Percentiles rank a stretch among this genome's conserved stretches.
Conservation (phyloP, 2,113 vertebrate genomes). For the Myanophis thanlyinensis region DNA sequence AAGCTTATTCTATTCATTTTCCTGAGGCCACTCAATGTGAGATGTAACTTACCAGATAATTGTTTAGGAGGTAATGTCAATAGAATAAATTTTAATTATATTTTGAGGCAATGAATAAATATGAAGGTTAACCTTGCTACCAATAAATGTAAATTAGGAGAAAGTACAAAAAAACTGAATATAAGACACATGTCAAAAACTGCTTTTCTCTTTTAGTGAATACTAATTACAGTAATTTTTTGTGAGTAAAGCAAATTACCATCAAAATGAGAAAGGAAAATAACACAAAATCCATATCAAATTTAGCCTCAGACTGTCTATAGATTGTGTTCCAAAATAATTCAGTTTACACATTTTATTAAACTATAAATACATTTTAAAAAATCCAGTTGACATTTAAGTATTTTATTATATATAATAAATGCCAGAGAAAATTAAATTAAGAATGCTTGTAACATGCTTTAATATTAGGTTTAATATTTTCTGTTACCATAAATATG, state of each 20-base stretch:
- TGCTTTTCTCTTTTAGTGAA: slow-evolving; percentile 11
- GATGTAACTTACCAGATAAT: not conserved
- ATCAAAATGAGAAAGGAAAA: slow-evolving; percentile 25
- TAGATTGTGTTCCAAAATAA: slow-evolving; percentile 53
- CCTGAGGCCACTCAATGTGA: not conserved
- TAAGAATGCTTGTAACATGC: slow-evolving; percentile 69
- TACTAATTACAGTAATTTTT: slow-evolving; percentile 16
- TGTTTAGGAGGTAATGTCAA: not conserved
- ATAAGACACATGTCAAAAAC: not conserved
- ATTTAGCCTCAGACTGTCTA: slow-evolving; percentile 46
- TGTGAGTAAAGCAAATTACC: slow-evolving; percentile 57
- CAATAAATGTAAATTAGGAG: not conserved
- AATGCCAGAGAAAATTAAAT: slow-evolving; percentile 75
- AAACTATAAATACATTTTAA: slow-evolving; percentile 71
- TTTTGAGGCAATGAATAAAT: not conserved
- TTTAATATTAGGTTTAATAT: slow-evolving; percentile 62
- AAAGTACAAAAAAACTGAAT: not conserved
- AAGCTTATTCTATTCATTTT: not conserved
- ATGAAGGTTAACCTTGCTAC: not conserved
- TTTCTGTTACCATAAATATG: slow-evolving; percentile 54
- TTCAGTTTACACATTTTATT: slow-evolving; percentile 64
- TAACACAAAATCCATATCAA: slow-evolving; percentile 52
- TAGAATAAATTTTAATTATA: not conserved
- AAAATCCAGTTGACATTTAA: slow-evolving; percentile 69
- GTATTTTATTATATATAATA: slow-evolving; percentile 74